A percentile compares a stretch with the other conserved stretches of the same genome.
Evolutionary conservation across 1,140 invertebrate species (phyloP).

Genomic region (Drosophila lacteicornis): DNA sequence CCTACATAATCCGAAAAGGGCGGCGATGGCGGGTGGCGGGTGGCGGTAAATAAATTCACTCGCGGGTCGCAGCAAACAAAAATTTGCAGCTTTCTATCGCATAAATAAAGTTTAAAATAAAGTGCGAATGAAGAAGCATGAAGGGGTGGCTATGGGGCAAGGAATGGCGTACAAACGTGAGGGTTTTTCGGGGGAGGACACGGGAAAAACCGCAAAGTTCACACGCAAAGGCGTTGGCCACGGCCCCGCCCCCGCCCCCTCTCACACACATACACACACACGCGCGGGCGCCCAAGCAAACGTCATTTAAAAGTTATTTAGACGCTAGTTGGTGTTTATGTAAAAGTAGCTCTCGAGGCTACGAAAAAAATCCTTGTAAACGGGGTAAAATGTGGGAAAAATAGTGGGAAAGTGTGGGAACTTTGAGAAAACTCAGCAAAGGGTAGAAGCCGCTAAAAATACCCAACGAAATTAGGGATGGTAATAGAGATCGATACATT

Average conservation of each 20-base stretch:
- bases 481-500: neutral
- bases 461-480: neutral
- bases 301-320: constrained; percentile 82
- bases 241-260: constrained; percentile 45
- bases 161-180: neutral
- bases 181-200: constrained; percentile 7
- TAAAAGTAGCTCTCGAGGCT: constrained; percentile 68
- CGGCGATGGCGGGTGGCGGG: neutral
- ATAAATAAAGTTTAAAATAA: constrained; percentile 83
- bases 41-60: constrained; percentile 58
- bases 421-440: neutral
- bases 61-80: constrained; percentile 71
- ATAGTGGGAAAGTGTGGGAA: neutral
- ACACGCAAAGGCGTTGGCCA: constrained; percentile 70
- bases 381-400: constrained; percentile 1
- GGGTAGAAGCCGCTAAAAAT: neutral
- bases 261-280: neutral
- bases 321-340: constrained; percentile 81
- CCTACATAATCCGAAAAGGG: neutral
- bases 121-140: constrained; percentile 64
- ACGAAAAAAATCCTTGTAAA: constrained; percentile 18
- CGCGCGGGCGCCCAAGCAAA: constrained; percentile 49
- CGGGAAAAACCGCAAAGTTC: constrained; percentile 54
- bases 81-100: constrained; percentile 79
- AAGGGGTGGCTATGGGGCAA: neutral